Evolutionary conservation across 2,888 invertebrate species (phyloP).

Genomic region (Arrhopalites spinosus): DNA sequence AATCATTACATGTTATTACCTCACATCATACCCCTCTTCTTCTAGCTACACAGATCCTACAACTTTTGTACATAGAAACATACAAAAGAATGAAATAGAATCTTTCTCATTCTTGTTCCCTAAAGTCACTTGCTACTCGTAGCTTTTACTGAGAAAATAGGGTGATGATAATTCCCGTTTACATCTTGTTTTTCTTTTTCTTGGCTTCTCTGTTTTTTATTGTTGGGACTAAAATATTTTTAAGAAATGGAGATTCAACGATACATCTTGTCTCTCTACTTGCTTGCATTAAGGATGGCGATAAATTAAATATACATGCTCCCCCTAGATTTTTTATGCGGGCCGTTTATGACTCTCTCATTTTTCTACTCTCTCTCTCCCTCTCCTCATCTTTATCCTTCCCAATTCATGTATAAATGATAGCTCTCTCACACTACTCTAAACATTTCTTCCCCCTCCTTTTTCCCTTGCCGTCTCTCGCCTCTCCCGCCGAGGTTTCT

Average conservation of each 20-base stretch:
- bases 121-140: too few species aligned
- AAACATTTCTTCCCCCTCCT: not conserved
- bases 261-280: slow-evolving; percentile 4
- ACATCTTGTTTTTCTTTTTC: not conserved
- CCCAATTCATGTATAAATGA: not conserved
- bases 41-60: not conserved
- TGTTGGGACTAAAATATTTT: not conserved
- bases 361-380: not conserved
- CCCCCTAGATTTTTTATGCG: not conserved
- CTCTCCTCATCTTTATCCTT: not conserved
- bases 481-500: not conserved
- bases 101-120: not conserved
- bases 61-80: too few species aligned
- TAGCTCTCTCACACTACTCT: not conserved
- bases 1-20: not conserved
- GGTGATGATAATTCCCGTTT: not conserved
- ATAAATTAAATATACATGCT: slow-evolving; percentile 32
- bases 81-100: not conserved
- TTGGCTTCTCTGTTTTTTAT: not conserved
- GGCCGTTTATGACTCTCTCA: slow-evolving; percentile 1
- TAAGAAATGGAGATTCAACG: slow-evolving; percentile 1
- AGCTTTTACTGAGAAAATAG: not conserved
- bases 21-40: not conserved
- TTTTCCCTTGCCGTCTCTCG: not conserved
- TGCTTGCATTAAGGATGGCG: not conserved